These are phyloP conservation scores for Sycophila texana DNA, from an alignment of 2,888 invertebrate genomes.

Conservation along the genomic window DNA sequence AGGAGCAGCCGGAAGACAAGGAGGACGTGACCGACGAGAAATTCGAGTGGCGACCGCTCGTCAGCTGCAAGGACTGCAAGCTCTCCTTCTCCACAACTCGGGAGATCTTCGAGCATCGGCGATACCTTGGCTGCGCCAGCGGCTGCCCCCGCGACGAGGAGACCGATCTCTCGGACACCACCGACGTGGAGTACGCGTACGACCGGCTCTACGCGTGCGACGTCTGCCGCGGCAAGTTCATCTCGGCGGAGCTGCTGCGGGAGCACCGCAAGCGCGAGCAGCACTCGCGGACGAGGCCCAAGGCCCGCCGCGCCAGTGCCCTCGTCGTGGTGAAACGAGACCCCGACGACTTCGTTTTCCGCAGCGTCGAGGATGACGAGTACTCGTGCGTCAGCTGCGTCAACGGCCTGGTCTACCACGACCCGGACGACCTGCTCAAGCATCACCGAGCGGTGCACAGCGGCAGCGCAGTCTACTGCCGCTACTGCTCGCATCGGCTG, in stretches of 20 bases:
- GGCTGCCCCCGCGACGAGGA: neutral
- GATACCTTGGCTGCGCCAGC: constrained; percentile 22
- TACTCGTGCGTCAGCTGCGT: constrained; percentile 39
- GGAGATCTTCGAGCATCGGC: constrained; percentile 45
- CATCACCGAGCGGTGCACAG: constrained; percentile 44
- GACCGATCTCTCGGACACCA: constrained; percentile 41
- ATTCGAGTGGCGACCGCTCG: constrained; percentile 31
- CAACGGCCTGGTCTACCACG: constrained; percentile 37
- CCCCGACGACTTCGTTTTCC: constrained; percentile 33
- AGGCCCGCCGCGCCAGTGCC: constrained; percentile 55
- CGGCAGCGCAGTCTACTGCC: constrained; percentile 33
- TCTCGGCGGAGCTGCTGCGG: constrained; percentile 49
- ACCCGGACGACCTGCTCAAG: constrained; percentile 45
- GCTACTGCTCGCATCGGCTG: constrained; percentile 42
- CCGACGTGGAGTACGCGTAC: constrained; percentile 55
- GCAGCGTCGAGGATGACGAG: constrained; percentile 30
- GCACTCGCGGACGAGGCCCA: constrained; percentile 70
- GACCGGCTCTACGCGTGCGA: constrained; percentile 48
- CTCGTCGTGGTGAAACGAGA: neutral
- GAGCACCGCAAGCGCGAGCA: constrained; percentile 53
- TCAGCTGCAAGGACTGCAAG: constrained; percentile 49
- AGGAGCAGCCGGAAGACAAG: neutral
- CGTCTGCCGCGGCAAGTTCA: constrained; percentile 56
- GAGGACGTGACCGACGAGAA: neutral
- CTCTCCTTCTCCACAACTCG: constrained; percentile 18